A percentile compares a stretch with the other conserved stretches of the same genome.
phyloP scores from a whole-genome alignment of 2,113 vertebrate species.

The rabbit (Oryctolagus cuniculus) region DNA sequence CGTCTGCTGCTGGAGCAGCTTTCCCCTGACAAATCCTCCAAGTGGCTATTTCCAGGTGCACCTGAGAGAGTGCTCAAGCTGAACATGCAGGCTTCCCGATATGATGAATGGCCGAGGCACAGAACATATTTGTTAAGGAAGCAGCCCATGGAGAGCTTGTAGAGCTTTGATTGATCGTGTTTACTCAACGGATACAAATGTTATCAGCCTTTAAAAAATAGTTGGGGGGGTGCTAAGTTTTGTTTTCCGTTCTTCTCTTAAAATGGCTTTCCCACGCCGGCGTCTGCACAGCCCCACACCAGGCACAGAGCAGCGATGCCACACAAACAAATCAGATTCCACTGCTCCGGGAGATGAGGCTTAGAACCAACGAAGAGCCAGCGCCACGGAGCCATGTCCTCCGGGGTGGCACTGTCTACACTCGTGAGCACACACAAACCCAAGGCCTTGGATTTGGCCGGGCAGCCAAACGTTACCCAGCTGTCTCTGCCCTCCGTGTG shows the following conservation, averaged over 20 bases:
- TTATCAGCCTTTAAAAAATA: constrained; percentile 49
- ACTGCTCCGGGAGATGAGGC: not conserved
- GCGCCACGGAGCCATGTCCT: not conserved
- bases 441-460: not conserved
- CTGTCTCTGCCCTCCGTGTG: not conserved
- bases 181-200: constrained; percentile 62
- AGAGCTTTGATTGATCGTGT: constrained; percentile 66
- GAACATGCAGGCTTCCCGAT: constrained; percentile 42
- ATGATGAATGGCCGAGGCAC: constrained; percentile 64
- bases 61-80: constrained; percentile 37
- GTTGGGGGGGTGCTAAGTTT: not conserved
- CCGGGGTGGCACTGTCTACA: not conserved
- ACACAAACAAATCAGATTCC: not conserved
- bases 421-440: not conserved
- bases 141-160: constrained; percentile 27
- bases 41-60: constrained; percentile 39
- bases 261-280: not conserved
- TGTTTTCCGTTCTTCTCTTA: not conserved
- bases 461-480: not conserved
- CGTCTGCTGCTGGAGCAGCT: not conserved
- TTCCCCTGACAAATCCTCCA: constrained; percentile 38
- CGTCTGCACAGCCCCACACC: not conserved
- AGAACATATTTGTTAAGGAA: constrained; percentile 73
- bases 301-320: not conserved
- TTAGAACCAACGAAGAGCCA: not conserved